Evolutionary conservation across 2,113 vertebrate genomes (phyloP).

Genomic region (Ameiurus melas): DNA sequence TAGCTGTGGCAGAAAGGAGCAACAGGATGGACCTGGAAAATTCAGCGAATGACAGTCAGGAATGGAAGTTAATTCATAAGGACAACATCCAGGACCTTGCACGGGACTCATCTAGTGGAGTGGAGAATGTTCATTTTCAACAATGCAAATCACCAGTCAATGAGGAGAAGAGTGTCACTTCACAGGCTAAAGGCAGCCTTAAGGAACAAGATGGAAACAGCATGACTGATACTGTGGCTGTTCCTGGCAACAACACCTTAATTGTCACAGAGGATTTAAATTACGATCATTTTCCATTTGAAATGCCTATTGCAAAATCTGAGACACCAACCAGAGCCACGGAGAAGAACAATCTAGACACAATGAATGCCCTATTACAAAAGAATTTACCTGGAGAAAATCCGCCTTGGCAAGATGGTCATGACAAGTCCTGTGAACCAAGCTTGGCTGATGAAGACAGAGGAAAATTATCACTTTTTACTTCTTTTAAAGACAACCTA

Average conservation of each 20-base stretch:
- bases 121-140: neutral
- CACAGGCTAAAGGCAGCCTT: neutral
- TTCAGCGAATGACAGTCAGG: neutral
- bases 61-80: slow-evolving; percentile 5
- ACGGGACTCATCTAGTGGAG: neutral
- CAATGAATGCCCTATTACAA: neutral
- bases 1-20: slow-evolving; percentile 13
- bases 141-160: neutral
- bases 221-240: neutral
- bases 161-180: neutral
- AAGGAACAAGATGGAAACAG: slow-evolving; percentile 20
- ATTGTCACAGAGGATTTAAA: neutral
- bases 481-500: neutral
- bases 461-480: neutral
- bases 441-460: neutral
- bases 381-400: neutral
- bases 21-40: slow-evolving; percentile 24
- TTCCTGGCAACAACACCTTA: neutral
- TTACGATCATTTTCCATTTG: slow-evolving; percentile 12
- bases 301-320: neutral
- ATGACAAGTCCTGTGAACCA: neutral
- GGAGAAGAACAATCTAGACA: neutral
- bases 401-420: neutral
- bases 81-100: slow-evolving; percentile 22
- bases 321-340: neutral